phyloP scores from a whole-genome alignment of 2,113 vertebrate genomes.

The Pseudorasbora parva region DNA sequence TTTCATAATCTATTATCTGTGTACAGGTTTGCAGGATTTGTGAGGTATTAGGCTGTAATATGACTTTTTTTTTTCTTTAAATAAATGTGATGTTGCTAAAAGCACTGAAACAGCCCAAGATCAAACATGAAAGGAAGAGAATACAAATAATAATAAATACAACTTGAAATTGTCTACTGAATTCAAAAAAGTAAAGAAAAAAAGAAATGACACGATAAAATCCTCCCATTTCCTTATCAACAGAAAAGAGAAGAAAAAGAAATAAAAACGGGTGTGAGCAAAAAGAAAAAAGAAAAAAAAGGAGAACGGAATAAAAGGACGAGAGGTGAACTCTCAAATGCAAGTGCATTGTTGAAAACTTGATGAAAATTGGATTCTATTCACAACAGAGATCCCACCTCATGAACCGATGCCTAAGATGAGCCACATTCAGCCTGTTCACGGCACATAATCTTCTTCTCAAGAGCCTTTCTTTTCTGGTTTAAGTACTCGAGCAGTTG shows the following conservation, averaged over 20 bases:
- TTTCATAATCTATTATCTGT: constrained; percentile 67
- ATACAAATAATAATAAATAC: constrained; percentile 66
- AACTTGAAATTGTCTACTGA: constrained; percentile 64
- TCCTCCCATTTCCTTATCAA: constrained; percentile 58
- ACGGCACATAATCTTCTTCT: constrained; percentile 31
- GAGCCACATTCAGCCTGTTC: constrained; percentile 13
- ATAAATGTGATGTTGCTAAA: constrained; percentile 56
- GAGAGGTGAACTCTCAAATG: constrained; percentile 44
- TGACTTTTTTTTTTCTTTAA: constrained; percentile 52
- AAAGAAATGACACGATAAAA: constrained; percentile 53
- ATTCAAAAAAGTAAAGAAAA: not conserved
- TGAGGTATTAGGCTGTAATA: constrained; percentile 72
- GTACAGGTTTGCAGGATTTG: constrained; percentile 63
- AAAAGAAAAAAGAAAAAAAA: not conserved
- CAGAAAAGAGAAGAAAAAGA: constrained; percentile 46
- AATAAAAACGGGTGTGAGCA: constrained; percentile 29
- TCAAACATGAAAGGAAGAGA: constrained; percentile 57
- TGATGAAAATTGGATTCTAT: constrained; percentile 56
- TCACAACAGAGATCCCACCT: constrained; percentile 59
- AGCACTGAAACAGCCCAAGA: constrained; percentile 54
- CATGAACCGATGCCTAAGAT: constrained; percentile 30
- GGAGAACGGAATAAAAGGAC: constrained; percentile 22
- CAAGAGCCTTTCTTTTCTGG: not conserved
- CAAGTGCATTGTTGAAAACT: constrained; percentile 64
- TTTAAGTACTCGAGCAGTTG: constrained; percentile 45